These are phyloP conservation scores for Nasonia oneida DNA, from an alignment of 2,888 invertebrate genomes.

Conservation along the genomic window DNA sequence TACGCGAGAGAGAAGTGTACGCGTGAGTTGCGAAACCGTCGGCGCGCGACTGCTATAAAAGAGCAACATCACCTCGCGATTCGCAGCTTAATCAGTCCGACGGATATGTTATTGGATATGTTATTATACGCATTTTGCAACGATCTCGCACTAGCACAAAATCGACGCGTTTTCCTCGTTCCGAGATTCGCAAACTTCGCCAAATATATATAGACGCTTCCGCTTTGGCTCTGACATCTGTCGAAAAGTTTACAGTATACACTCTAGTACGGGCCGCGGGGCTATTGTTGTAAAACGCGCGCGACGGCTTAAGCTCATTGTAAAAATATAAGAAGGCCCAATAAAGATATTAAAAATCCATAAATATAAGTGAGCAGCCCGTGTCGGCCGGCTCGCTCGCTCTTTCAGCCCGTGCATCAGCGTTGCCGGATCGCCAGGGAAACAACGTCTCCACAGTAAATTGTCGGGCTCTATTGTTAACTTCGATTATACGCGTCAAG, in stretches of 20 bases:
- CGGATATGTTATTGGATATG: not conserved
- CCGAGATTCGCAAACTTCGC: too few relatives aligned
- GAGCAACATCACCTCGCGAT: not conserved
- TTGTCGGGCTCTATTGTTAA: slow-evolving; percentile 36
- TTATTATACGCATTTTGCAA: not conserved
- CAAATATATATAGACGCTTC: too few relatives aligned
- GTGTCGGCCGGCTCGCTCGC: too few relatives aligned
- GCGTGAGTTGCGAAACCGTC: not conserved
- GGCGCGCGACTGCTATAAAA: slow-evolving; percentile 23
- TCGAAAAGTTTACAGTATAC: too few relatives aligned
- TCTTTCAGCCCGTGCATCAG: too few relatives aligned
- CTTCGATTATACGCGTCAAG: slow-evolving; percentile 47
- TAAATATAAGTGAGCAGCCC: slow-evolving; percentile 48
- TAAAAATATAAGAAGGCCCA: slow-evolving; percentile 50
- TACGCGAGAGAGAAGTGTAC: not conserved
- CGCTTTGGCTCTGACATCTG: too few relatives aligned
- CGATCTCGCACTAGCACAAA: not conserved
- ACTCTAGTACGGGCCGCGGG: too few relatives aligned
- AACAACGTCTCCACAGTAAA: not conserved
- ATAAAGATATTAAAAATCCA: slow-evolving; percentile 56
- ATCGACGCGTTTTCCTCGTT: not conserved
- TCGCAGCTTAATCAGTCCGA: not conserved
- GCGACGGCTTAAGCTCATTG: not conserved
- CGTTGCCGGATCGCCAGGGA: not conserved
- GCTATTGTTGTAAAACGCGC: too few relatives aligned